These are phyloP conservation scores for Augochlorella aurata DNA, from an alignment of 2,888 invertebrate species.

Conservation along the genomic window DNA sequence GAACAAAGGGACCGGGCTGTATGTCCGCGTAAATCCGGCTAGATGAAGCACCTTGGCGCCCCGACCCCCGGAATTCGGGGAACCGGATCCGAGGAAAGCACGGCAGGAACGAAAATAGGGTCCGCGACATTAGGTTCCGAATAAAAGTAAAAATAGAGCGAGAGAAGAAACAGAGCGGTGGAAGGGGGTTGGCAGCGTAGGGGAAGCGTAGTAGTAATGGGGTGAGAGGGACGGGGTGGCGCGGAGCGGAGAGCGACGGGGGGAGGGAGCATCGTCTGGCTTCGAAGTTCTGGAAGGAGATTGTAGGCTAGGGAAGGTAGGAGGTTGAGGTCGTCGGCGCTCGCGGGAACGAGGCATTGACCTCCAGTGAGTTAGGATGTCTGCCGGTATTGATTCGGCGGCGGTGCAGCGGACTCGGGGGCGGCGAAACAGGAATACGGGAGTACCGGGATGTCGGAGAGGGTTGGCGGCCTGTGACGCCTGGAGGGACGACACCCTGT, in stretches of 20 bases:
- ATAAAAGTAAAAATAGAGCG: conserved; percentile 39
- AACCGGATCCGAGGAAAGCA: neutral
- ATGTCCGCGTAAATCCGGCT: too few relatives aligned
- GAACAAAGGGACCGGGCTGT: too few relatives aligned
- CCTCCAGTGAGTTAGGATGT: conserved; percentile 83
- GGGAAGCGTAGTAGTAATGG: neutral
- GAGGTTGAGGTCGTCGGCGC: conserved; percentile 83
- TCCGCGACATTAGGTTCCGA: conserved; percentile 19
- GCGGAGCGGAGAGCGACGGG: neutral
- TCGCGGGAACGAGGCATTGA: conserved; percentile 85
- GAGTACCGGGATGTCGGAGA: conserved; percentile 71
- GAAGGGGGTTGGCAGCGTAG: conserved; percentile 12
- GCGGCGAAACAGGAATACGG: conserved; percentile 74
- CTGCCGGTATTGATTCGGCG: conserved; percentile 83
- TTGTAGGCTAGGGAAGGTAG: conserved; percentile 77
- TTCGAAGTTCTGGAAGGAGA: conserved; percentile 71
- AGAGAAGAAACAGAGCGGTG: conserved; percentile 17
- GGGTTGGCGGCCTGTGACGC: conserved; percentile 62
- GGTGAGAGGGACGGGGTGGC: neutral
- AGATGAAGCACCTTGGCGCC: too few relatives aligned
- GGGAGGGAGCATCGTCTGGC: conserved; percentile 67
- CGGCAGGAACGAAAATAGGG: conserved; percentile 21
- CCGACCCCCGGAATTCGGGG: neutral
- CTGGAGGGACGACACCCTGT: conserved; percentile 62
- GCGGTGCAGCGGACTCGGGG: conserved; percentile 74